A percentile compares a stretch with the other conserved stretches of the same genome.
Evolutionary conservation across 1,140 invertebrate species (phyloP).

Genomic region (Sarcophaga bullata): DNA sequence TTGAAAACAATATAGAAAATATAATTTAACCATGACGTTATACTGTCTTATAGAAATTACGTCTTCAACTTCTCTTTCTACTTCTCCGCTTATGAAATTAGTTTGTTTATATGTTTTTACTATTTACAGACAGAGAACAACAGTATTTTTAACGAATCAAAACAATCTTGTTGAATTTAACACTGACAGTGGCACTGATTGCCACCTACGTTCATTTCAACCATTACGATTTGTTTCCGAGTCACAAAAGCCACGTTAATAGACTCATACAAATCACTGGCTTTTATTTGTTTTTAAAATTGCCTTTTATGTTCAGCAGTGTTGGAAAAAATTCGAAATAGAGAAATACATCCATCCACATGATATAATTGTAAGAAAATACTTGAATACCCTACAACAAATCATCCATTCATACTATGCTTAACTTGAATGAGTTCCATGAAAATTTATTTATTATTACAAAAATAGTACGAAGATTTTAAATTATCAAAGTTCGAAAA

Average conservation of each 20-base stretch:
- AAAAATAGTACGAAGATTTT: too few relatives aligned
- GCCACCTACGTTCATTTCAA: conserved; percentile 1
- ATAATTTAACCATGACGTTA: conserved; percentile 32
- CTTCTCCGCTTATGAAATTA: neutral
- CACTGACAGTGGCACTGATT: conserved; percentile 18
- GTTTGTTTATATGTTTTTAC: conserved; percentile 4
- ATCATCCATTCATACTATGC: too few relatives aligned
- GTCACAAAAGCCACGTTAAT: neutral
- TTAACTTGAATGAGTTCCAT: too few relatives aligned
- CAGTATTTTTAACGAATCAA: neutral
- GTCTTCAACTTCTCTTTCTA: neutral
- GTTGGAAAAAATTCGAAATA: neutral
- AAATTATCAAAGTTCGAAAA: too few relatives aligned
- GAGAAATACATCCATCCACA: neutral
- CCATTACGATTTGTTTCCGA: neutral
- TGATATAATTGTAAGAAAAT: neutral
- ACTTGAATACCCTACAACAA: neutral
- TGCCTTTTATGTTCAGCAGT: conserved; percentile 16
- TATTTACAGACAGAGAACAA: conserved; percentile 7
- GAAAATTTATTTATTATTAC: too few relatives aligned
- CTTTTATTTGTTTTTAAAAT: neutral
- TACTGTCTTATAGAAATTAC: neutral
- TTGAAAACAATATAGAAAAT: conserved; percentile 30
- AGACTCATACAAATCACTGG: neutral
- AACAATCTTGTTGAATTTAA: neutral